A percentile compares a stretch with the other conserved stretches of the same genome.
Evolutionary conservation across 2,888 invertebrate genomes (phyloP).

Genomic region (Dastarcus helophoroides): DNA sequence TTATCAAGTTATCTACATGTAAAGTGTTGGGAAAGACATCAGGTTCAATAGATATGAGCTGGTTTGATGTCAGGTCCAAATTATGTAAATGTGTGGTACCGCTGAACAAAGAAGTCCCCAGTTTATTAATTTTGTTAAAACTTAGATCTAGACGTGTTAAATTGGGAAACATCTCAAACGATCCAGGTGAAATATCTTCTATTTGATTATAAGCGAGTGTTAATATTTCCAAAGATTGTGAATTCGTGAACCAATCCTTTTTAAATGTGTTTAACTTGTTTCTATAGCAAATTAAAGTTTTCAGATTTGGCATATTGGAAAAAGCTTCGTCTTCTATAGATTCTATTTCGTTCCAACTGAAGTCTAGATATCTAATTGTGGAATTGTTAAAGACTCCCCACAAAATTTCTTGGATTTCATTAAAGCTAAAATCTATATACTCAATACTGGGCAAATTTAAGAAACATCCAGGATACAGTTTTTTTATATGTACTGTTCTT

Average conservation of each 20-base stretch:
- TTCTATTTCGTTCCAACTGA: no score
- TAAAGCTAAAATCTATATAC: background rate
- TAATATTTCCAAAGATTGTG: background rate
- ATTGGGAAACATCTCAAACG: slow-evolving; percentile 1
- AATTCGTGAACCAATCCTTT: background rate
- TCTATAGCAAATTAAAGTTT: no score
- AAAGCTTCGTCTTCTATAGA: no score
- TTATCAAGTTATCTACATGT: slow-evolving; percentile 1
- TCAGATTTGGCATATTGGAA: no score
- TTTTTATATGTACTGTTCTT: background rate
- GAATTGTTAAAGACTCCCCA: slow-evolving; percentile 1
- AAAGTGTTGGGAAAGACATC: background rate
- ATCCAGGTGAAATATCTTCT: background rate
- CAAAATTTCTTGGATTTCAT: background rate
- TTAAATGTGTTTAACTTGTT: slow-evolving; percentile 1
- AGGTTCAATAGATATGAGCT: background rate
- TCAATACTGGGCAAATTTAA: no score
- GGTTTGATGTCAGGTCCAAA: no score
- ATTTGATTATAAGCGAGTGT: slow-evolving; percentile 1
- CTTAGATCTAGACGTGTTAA: slow-evolving; percentile 1
- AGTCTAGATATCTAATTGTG: background rate
- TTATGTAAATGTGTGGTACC: background rate
- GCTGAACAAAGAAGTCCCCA: background rate
- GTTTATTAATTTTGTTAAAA: background rate
- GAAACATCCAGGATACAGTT: slow-evolving; percentile 1